phyloP scores from a whole-genome alignment of 2,888 invertebrate species.

The Nipponacmea schrenckii region DNA sequence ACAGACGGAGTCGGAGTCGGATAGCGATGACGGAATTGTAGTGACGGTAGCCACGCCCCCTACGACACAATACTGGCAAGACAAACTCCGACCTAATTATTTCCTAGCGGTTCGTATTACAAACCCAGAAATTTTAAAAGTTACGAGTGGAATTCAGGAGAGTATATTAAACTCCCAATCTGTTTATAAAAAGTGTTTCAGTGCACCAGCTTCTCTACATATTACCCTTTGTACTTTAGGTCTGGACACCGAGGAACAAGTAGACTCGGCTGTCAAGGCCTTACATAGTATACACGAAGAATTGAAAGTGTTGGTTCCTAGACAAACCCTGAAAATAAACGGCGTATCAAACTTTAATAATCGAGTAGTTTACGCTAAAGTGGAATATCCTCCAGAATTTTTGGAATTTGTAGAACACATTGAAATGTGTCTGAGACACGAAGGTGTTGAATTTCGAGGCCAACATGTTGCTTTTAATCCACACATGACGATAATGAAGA shows the following conservation, averaged over 20 bases:
- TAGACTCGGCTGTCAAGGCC: conserved; percentile 49
- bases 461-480: conserved; percentile 65
- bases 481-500: conserved; percentile 69
- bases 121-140: conserved; percentile 49
- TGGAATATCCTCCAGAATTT: conserved; percentile 58
- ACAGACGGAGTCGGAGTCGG: conserved; percentile 37
- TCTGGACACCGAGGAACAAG: conserved; percentile 59
- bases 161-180: conserved; percentile 61
- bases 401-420: conserved; percentile 57
- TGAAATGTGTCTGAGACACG: conserved; percentile 50
- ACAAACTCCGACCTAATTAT: conserved; percentile 65
- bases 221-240: conserved; percentile 67
- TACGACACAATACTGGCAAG: conserved; percentile 40
- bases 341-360: conserved; percentile 65
- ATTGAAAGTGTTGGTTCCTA: conserved; percentile 42
- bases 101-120: conserved; percentile 67
- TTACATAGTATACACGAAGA: conserved; percentile 44
- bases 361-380: conserved; percentile 66
- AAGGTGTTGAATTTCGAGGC: conserved; percentile 64
- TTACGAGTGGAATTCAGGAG: conserved; percentile 58
- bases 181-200: conserved; percentile 58
- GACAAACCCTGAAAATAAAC: conserved; percentile 47
- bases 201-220: conserved; percentile 63
- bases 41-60: conserved; percentile 38
- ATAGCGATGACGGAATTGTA: conserved; percentile 48